Evolutionary conservation across 2,113 vertebrate genomes (phyloP).

Genomic region (Festucalex cinctus): DNA sequence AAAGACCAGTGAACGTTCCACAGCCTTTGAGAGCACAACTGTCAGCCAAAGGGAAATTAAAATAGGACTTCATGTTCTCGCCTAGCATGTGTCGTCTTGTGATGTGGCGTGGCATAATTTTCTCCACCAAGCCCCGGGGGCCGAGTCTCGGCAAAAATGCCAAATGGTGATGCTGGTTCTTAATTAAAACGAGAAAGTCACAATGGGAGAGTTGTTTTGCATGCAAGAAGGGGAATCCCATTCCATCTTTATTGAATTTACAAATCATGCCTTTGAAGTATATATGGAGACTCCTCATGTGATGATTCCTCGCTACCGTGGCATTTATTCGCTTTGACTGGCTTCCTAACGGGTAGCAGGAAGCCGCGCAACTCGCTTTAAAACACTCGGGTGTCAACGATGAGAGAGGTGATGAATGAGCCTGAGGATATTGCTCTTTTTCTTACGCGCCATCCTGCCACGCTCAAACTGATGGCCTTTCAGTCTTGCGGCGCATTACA

Average conservation of each 20-base stretch:
- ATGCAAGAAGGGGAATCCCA: slow-evolving; percentile 7
- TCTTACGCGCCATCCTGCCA: slow-evolving; percentile 19
- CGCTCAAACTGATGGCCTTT: slow-evolving; percentile 32
- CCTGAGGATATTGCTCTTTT: slow-evolving; percentile 25
- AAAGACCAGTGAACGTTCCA: too few relatives aligned
- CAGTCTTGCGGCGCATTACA: slow-evolving; percentile 39
- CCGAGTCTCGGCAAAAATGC: neutral
- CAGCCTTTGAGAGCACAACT: too few relatives aligned
- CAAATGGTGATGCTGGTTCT: slow-evolving; percentile 3
- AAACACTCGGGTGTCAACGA: slow-evolving; percentile 46
- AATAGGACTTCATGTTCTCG: too few relatives aligned
- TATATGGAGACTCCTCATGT: slow-evolving; percentile 15
- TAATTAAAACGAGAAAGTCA: slow-evolving; percentile 15
- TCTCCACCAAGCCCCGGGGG: neutral
- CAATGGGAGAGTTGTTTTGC: neutral
- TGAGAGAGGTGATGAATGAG: slow-evolving; percentile 41
- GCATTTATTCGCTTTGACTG: slow-evolving; percentile 1
- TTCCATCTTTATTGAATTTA: neutral
- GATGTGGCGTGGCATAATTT: slow-evolving; percentile 6
- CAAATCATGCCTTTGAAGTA: slow-evolving; percentile 25
- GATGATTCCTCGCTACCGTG: slow-evolving; percentile 36
- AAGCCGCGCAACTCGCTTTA: slow-evolving; percentile 30
- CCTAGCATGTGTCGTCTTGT: slow-evolving; percentile 1
- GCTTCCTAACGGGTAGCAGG: neutral
- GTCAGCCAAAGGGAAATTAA: too few relatives aligned